Evolutionary conservation across 1,140 invertebrate species (phyloP).

Genomic region (Kradibia gibbosae): DNA sequence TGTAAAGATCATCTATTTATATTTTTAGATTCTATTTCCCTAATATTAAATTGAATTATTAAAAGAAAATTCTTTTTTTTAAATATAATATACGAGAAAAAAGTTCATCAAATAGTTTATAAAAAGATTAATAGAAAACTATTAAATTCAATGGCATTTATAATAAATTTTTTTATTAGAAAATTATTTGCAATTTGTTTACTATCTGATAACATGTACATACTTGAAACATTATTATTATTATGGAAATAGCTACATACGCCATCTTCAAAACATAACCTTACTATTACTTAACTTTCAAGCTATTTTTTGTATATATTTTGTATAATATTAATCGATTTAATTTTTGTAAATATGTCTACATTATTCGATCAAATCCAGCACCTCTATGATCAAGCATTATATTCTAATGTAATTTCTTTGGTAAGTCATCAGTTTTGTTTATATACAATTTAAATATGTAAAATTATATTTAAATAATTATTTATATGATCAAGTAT

Average conservation of each 20-base stretch:
- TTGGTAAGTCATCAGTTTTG: conserved; percentile 67
- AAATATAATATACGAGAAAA: no score
- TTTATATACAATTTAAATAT: conserved; percentile 30
- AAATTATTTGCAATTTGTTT: no score
- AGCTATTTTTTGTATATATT: conserved; percentile 35
- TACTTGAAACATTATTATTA: no score
- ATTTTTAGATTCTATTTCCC: no score
- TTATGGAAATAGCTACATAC: conserved; percentile 7
- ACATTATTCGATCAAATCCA: conserved; percentile 75
- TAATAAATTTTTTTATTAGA: no score
- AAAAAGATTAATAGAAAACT: no score
- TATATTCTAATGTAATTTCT: conserved; percentile 75
- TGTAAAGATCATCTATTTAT: no score
- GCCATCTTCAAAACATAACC: conserved; percentile 37
- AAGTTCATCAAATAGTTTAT: no score
- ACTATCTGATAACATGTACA: no score
- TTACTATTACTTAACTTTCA: conserved; percentile 1
- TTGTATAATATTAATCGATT: conserved; percentile 32
- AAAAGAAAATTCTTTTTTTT: no score
- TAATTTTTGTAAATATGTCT: conserved; percentile 65
- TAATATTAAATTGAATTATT: no score
- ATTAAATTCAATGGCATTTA: no score
- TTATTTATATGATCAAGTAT: conserved; percentile 30
- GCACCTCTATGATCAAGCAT: conserved; percentile 74
- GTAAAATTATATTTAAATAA: conserved; percentile 16